Percentiles rank a stretch among this genome's conserved stretches.
Conservation (phyloP, 2,797 vertebrate genomes). For the Prionace glauca region DNA sequence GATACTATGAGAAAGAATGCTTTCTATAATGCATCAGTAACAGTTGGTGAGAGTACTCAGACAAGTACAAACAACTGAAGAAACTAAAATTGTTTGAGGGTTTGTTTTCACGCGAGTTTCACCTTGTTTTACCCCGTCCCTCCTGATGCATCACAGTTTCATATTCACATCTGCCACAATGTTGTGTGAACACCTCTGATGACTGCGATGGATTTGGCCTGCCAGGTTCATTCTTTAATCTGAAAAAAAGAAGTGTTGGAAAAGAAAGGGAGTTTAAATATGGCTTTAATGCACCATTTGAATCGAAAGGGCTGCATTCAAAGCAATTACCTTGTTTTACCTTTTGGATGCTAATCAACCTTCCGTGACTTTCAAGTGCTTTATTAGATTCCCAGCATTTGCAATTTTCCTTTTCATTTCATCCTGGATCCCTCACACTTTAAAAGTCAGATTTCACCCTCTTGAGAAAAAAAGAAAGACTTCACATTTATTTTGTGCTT, state of each 20-base stretch:
- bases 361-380: not conserved
- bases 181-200: not conserved
- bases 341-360: constrained; percentile 18
- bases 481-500: not conserved
- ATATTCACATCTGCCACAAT: not conserved
- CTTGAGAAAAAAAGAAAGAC: not conserved
- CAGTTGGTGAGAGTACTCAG: not conserved
- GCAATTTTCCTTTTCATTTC: not conserved
- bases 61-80: not conserved
- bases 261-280: not conserved
- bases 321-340: not conserved
- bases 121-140: not conserved
- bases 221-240: not conserved
- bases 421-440: not conserved
- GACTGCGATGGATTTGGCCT: not conserved
- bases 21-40: no score
- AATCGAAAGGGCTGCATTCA: not conserved
- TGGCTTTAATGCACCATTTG: not conserved
- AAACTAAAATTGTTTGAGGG: not conserved
- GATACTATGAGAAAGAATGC: no score
- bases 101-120: not conserved
- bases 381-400: not conserved
- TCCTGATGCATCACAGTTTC: not conserved
- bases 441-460: not conserved
- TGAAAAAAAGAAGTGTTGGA: not conserved